These are phyloP conservation scores for Drosophila repleta DNA, from an alignment of 1,140 invertebrate genomes.

Conservation along the genomic window DNA sequence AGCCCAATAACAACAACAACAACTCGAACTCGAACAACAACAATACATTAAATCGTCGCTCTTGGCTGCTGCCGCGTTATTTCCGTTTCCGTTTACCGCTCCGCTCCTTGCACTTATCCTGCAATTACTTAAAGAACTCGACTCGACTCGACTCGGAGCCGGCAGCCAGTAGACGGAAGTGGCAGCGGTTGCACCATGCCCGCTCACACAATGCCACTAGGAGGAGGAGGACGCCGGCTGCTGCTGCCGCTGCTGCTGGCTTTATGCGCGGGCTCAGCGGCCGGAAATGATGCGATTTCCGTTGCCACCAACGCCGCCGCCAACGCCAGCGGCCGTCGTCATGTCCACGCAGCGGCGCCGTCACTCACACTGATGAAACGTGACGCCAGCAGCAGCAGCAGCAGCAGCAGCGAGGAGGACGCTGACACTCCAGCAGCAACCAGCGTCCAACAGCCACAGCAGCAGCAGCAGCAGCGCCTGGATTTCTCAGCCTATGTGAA, in stretches of 20 bases:
- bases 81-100: conserved; percentile 47
- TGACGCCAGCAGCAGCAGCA: conserved; percentile 24
- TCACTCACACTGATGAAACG: conserved; percentile 15
- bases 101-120: conserved; percentile 23
- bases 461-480: conserved; percentile 23
- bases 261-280: neutral
- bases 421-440: conserved; percentile 3
- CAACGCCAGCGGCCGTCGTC: conserved; percentile 5
- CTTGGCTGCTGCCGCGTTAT: conserved; percentile 33
- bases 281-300: conserved; percentile 71
- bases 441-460: conserved; percentile 7
- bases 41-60: conserved; percentile 2
- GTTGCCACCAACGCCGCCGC: neutral
- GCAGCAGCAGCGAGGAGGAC: conserved; percentile 11
- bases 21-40: conserved; percentile 13
- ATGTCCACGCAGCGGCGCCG: conserved; percentile 18
- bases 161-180: conserved; percentile 6
- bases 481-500: conserved; percentile 62
- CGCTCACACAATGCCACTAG: conserved; percentile 13
- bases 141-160: neutral
- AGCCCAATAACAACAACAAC: conserved; percentile 6
- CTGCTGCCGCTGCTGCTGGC: conserved; percentile 15
- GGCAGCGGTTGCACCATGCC: conserved; percentile 20
- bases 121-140: conserved; percentile 39
- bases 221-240: neutral